Base-by-base conservation (phyloP, 2,113 vertebrate species). In the Lontra canadensis region DNA sequence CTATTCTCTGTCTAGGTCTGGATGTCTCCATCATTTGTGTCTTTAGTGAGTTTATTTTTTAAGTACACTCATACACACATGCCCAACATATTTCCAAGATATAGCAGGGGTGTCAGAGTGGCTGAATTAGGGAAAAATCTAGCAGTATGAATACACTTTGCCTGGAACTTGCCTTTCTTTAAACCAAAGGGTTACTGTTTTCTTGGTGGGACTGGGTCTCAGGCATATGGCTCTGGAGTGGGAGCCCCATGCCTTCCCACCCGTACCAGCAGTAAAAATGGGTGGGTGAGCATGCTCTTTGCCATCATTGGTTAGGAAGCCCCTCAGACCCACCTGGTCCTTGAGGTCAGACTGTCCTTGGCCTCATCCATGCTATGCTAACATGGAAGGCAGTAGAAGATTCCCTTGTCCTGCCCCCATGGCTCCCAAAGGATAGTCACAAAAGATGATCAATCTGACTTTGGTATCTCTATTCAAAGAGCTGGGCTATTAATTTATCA, bases 161-260 rank as follows among this genome's bases (percentile, higher is more conserved):
- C 18, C 47, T 55, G 8, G 20, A 82, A 85, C 11, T 83, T 39
- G 15, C 6, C 39, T 73, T 84, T 23, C n/a, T 42, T 49, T 42
- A 47, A 57, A 18, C 52, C 7, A n/a, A 76, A 76, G 4, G 15
- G 3, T 78, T 26, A 57, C 15, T 47, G 18, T 1, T 61, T n/a
- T 65, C 21, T 49, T 34, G 11, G 6, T 52, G 78, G 14, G 15
- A 71, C 25, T 67, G 57, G 12, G 36, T 74, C 34, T 92, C 65
- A 78, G 39, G 26, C 5, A 25, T 39, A 47, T 26, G 59, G 0
- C 9, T 25, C 52, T 61, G 65, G 59, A 34, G 12, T 39, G 55
- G 52, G 21, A 95, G 23, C 4, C 15, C 21, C 1, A 2, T 11
- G 44, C 0, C 1, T 5, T 1, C 3, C 20, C 14, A n/a, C 26